Conservation (phyloP, 2,113 vertebrate genomes). For the Anguilla rostrata region DNA sequence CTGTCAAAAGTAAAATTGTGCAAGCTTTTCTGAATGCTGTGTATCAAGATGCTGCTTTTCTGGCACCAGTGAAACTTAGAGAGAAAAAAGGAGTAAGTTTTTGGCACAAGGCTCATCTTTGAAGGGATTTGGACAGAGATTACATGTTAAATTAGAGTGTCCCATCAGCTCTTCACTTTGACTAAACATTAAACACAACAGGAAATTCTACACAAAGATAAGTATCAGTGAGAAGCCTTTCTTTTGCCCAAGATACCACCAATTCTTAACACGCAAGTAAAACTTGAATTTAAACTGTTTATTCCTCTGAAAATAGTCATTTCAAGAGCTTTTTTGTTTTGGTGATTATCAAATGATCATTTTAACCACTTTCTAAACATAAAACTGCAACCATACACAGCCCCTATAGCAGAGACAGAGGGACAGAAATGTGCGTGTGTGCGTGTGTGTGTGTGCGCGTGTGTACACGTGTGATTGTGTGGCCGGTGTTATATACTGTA, state of each 20-base stretch:
- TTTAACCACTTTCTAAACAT: not conserved
- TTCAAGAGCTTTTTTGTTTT: not conserved
- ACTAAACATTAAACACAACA: slow-evolving; percentile 70
- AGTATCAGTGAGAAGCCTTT: slow-evolving; percentile 8
- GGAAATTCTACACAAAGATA: slow-evolving; percentile 56
- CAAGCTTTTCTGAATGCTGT: slow-evolving; percentile 60
- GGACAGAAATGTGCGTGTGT: not conserved
- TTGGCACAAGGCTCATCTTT: slow-evolving; percentile 70
- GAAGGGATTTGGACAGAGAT: slow-evolving; percentile 79
- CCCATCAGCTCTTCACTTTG: slow-evolving; percentile 68
- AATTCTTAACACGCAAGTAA: not conserved
- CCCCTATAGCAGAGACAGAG: not conserved
- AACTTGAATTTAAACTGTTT: not conserved
- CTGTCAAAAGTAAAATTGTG: slow-evolving; percentile 74
- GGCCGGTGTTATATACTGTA: not conserved
- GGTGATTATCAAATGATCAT: not conserved
- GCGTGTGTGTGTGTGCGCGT: not conserved
- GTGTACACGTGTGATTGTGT: not conserved
- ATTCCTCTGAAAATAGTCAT: not conserved
- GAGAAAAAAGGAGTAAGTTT: slow-evolving; percentile 60
- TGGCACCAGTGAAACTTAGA: slow-evolving; percentile 50
- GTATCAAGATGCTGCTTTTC: slow-evolving; percentile 64
- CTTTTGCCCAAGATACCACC: not conserved
- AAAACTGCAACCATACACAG: not conserved
- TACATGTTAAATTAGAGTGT: slow-evolving; percentile 72